phyloP scores from a whole-genome alignment of 2,113 vertebrate genomes.

The Hiodon tergisus region DNA sequence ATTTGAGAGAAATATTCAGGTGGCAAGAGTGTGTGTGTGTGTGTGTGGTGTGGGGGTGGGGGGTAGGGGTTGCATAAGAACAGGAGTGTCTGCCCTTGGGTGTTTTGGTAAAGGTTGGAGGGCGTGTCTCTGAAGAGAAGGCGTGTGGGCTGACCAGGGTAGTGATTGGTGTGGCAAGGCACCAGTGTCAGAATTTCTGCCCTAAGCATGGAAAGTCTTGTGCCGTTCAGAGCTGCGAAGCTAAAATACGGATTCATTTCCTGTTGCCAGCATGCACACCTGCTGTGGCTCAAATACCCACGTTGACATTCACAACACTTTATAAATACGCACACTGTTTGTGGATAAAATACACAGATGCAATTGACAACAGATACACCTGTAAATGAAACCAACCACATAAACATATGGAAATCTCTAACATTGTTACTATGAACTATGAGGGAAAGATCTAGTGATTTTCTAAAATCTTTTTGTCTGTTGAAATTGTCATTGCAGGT shows the following conservation, averaged over 20 bases:
- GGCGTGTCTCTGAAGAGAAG: constrained; percentile 37
- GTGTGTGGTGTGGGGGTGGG: no score
- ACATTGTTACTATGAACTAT: no score
- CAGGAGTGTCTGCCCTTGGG: neutral
- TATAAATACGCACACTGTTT: no score
- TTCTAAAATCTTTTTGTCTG: no score
- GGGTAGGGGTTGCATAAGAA: neutral
- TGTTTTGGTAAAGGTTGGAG: constrained; percentile 44
- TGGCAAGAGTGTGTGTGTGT: no score
- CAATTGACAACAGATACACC: no score
- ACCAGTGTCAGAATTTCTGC: constrained; percentile 34
- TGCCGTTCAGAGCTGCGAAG: constrained; percentile 14
- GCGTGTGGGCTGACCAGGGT: constrained; percentile 38
- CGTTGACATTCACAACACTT: neutral
- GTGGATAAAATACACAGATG: no score
- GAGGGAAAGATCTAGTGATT: no score
- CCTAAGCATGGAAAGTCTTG: constrained; percentile 36
- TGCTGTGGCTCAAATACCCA: neutral
- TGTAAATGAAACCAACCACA: no score
- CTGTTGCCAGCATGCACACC: constrained; percentile 21
- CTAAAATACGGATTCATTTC: constrained; percentile 2
- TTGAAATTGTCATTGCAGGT: no score
- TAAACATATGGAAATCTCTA: no score
- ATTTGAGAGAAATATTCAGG: no score
- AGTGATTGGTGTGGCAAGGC: constrained; percentile 50